phyloP scores from a whole-genome alignment of 1,140 invertebrate species.

The Bombus picipes region DNA sequence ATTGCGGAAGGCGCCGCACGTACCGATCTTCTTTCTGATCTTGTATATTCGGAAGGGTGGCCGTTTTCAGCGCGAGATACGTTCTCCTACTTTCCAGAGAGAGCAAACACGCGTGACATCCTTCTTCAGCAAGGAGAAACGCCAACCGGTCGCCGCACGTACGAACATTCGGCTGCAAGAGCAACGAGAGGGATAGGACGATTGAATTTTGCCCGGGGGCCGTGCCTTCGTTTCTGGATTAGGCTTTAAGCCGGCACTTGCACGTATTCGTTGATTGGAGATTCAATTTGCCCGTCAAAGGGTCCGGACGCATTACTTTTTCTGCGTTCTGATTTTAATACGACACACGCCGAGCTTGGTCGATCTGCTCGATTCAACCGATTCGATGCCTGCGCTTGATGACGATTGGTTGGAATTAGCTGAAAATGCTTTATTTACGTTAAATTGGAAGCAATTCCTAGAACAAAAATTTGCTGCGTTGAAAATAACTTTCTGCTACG shows the following conservation, averaged over 20 bases:
- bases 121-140: conserved; percentile 4
- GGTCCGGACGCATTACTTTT: not conserved
- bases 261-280: conserved; percentile 64
- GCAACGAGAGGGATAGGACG: conserved; percentile 54
- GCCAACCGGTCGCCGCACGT: conserved; percentile 8
- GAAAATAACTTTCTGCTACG: not conserved
- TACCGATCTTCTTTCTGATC: conserved; percentile 57
- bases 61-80: conserved; percentile 26
- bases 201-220: conserved; percentile 63
- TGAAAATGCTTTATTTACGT: not conserved
- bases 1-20: conserved; percentile 54
- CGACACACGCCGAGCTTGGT: not conserved
- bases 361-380: not conserved
- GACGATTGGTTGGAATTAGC: not conserved
- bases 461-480: not conserved
- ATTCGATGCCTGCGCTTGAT: no score
- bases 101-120: not conserved
- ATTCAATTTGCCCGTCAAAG: conserved; percentile 60
- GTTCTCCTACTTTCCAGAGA: conserved; percentile 3
- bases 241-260: conserved; percentile 61
- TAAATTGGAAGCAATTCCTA: not conserved
- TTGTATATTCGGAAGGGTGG: conserved; percentile 46
- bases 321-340: conserved; percentile 21
- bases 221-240: conserved; percentile 59
- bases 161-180: conserved; percentile 44